Evolutionary conservation across 1,140 invertebrate genomes (phyloP), one percentile per base, ranked within the genome.

Genomic region (Plutomurus gul): DNA sequence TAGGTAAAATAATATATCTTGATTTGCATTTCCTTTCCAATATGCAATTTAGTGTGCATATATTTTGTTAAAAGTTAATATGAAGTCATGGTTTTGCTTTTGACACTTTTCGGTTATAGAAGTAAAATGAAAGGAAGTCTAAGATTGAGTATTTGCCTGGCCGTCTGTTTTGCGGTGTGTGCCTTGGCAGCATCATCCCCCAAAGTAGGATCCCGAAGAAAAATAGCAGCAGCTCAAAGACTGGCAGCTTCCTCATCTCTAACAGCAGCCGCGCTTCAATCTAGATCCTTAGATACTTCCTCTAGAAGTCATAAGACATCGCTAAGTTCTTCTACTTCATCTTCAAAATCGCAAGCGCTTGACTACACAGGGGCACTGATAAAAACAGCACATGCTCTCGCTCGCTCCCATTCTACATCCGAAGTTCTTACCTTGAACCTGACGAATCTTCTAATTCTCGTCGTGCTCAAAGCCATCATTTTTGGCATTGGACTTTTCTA

Each of bases 391-490:
- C 78, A 79, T 25, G 83, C 83, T 18, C 33, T 85, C 10, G 85
- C 84, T 11, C 82, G 85, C 0, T 84, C 84, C 18, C 80, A 85
- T 33, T 82, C 84, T 20, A 85, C 85, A 25, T 85, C 84, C 10
- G 85, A 94, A 91, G 92, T 95, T 0, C 88, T 95, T 7, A 95
- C 93, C 82, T 85, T 95, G 22, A 95, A 95, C 86, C 85, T 95
- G 27, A 94, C 93, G 0, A 95, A 95, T 85, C 86, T 95, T 77
- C 86, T 95, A 36, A 90, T 95, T 60, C 88, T 95, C 20, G 87
- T 95, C 33, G 88, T 95, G 4, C 88, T 96, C 33, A 95, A 95
- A 87, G 92, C 92, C 0, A 87, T 95, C 0, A 92, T 95, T 36
- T 90, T 94, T 71, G 92, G 93, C 3, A 93, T 93, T 33, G 92